Evolutionary conservation across 1,140 invertebrate genomes (phyloP).

Genomic region (Saccostrea glomerata): DNA sequence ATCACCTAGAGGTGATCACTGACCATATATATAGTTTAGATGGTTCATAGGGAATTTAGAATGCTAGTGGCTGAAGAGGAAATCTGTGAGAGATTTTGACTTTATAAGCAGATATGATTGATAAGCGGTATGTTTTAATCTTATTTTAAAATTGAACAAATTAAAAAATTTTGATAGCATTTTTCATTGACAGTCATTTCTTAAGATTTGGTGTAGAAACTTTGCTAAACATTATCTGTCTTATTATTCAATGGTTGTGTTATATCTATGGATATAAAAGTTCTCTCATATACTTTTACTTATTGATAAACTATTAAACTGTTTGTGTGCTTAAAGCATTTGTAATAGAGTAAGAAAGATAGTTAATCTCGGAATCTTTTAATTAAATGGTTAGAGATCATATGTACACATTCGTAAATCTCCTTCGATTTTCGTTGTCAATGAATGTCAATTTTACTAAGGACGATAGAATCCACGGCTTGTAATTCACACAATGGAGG

Average conservation of each 20-base stretch:
- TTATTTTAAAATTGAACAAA: background rate
- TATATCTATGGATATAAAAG: background rate
- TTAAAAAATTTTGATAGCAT: background rate
- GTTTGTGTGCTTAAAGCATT: background rate
- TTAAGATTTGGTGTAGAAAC: background rate
- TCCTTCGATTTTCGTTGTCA: background rate
- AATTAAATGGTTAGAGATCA: constrained; percentile 1
- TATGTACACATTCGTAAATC: background rate
- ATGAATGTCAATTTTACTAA: constrained; percentile 25
- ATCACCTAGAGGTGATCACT: background rate
- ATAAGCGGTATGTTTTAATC: constrained; percentile 1
- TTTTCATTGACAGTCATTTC: background rate
- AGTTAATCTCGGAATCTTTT: constrained; percentile 12
- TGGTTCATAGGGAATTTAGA: background rate
- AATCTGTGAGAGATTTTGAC: background rate
- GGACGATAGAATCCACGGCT: background rate
- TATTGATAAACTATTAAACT: background rate
- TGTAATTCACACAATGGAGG: constrained; percentile 11
- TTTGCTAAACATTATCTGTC: background rate
- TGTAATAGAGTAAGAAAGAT: background rate
- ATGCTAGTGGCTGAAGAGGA: background rate
- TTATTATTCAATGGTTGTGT: background rate
- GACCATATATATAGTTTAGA: background rate
- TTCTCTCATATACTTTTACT: background rate
- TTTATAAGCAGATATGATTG: constrained; percentile 10